Evolutionary conservation across 2,797 vertebrate species (phyloP).

Genomic region (Astyanax mexicanus): DNA sequence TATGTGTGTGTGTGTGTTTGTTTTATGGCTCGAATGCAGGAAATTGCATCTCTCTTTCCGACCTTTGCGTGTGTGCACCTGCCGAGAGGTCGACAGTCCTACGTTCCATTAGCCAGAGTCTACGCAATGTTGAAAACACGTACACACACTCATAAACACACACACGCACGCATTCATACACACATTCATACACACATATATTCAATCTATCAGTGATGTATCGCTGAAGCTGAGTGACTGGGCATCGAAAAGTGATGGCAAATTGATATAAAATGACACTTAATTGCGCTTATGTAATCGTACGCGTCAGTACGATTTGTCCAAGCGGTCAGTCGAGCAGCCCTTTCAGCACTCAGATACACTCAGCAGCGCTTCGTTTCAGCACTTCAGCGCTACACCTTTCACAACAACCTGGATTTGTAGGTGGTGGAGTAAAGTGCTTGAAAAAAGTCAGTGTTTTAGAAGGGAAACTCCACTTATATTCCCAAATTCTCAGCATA

Average conservation of each 20-base stretch:
- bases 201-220: not conserved
- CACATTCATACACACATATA: constrained; percentile 4
- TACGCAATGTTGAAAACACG: not conserved
- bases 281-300: constrained; percentile 30
- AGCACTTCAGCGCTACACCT: not conserved
- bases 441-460: too few relatives aligned
- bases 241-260: constrained; percentile 11
- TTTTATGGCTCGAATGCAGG: constrained; percentile 32
- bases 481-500: too few relatives aligned
- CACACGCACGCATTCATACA: constrained; percentile 9
- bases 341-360: not conserved
- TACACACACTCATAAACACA: constrained; percentile 30
- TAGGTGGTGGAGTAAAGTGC: too few relatives aligned
- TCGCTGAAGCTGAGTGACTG: not conserved
- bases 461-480: too few relatives aligned
- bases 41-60: constrained; percentile 64
- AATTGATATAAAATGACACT: constrained; percentile 41
- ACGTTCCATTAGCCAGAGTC: constrained; percentile 36
- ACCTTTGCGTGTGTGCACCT: constrained; percentile 59
- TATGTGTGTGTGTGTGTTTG: constrained; percentile 24
- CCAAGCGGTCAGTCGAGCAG: not conserved
- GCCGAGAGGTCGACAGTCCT: constrained; percentile 49
- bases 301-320: not conserved
- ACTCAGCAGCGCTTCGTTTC: not conserved
- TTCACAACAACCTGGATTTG: not conserved